Evolutionary conservation across 2,113 vertebrate species (phyloP).

Genomic region (Herpetotheres cachinnans): DNA sequence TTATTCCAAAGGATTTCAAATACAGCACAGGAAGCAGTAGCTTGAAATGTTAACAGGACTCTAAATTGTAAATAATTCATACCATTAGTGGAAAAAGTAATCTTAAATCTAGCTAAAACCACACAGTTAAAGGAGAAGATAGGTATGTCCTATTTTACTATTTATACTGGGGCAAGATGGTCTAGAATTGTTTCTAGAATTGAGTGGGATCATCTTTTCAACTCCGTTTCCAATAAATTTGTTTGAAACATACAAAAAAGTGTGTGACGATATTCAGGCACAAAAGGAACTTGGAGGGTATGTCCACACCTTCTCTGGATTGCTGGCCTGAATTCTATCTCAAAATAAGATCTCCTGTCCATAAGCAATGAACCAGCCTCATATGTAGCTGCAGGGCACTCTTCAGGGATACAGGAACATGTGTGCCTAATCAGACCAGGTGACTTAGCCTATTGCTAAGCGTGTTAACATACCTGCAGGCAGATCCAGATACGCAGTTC

Average conservation of each 20-base stretch:
- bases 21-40: not conserved
- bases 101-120: not conserved
- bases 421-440: not conserved
- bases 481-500: not conserved
- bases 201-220: not conserved
- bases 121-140: not conserved
- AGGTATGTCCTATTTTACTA: not conserved
- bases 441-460: not conserved
- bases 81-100: not conserved
- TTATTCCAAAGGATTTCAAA: slow-evolving; percentile 46
- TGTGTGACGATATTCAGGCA: not conserved
- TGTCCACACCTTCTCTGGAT: not conserved
- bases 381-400: not conserved
- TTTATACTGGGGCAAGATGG: not conserved
- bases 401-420: not conserved
- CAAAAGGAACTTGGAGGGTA: not conserved
- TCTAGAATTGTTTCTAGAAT: not conserved
- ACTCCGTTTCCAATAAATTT: not conserved
- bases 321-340: not conserved
- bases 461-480: no score
- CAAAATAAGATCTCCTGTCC: not conserved
- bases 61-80: not conserved
- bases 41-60: not conserved
- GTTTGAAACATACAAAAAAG: not conserved
- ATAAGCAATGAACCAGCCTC: not conserved